Percentiles rank a stretch among this genome's conserved stretches.
These are phyloP conservation scores for Rachycentron canadum DNA, from an alignment of 2,797 vertebrate genomes.

Conservation along the genomic window DNA sequence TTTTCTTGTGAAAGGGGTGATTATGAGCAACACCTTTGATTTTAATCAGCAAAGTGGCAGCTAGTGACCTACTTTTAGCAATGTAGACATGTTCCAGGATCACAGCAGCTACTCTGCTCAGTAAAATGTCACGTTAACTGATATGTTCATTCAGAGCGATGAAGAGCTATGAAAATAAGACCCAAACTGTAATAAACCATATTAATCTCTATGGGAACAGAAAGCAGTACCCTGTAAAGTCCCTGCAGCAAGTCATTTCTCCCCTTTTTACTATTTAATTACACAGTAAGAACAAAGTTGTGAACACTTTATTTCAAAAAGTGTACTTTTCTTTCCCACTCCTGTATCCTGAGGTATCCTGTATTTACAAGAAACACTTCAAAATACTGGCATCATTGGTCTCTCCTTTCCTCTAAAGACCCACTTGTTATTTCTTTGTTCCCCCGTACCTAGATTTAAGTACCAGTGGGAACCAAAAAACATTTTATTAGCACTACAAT, in stretches of 20 bases:
- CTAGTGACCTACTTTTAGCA: not conserved
- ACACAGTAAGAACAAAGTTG: not conserved
- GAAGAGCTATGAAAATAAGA: not conserved
- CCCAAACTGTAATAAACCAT: conserved; percentile 3
- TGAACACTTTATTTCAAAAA: not conserved
- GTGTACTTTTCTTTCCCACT: not conserved
- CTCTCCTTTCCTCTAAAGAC: not conserved
- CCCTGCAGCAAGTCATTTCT: not conserved
- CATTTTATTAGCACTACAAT: no score
- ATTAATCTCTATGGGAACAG: not conserved
- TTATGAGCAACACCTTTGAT: no score
- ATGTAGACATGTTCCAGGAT: not conserved
- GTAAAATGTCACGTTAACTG: conserved; percentile 7
- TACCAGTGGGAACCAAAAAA: not conserved
- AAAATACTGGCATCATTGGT: not conserved
- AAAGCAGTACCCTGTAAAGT: not conserved
- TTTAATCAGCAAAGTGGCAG: no score
- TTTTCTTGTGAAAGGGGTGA: not conserved
- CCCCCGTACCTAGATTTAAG: not conserved
- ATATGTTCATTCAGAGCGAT: not conserved
- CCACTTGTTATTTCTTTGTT: not conserved
- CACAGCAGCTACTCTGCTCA: not conserved
- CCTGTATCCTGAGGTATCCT: not conserved
- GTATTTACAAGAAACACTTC: not conserved
- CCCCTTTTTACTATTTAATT: not conserved